Percentiles rank a stretch among this genome's conserved stretches.
Evolutionary conservation across 2,797 vertebrate genomes (phyloP).

Genomic region (Neosilurus mollespiculum): DNA sequence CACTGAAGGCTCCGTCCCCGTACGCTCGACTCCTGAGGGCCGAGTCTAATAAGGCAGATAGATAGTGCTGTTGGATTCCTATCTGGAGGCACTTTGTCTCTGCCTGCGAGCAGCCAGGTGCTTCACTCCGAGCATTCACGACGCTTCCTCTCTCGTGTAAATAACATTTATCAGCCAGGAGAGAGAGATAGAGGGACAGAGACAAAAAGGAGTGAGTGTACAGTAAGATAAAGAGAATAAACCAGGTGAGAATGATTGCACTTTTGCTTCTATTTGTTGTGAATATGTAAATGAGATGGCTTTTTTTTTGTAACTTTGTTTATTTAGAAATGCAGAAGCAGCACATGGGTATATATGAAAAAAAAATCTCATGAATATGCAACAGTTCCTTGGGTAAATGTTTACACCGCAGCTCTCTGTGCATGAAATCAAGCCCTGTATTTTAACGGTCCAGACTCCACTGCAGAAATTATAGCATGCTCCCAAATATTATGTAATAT

Average conservation of each 20-base stretch:
- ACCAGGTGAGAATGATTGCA: constrained; percentile 54
- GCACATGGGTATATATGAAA: background rate
- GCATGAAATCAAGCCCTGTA: background rate
- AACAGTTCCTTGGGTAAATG: background rate
- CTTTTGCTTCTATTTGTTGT: constrained; percentile 48
- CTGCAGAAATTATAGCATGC: background rate
- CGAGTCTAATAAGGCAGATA: constrained; percentile 83
- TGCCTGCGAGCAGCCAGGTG: constrained; percentile 77
- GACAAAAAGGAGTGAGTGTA: constrained; percentile 19
- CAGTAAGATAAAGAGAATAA: constrained; percentile 26
- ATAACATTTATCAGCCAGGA: constrained; percentile 78
- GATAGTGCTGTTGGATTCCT: constrained; percentile 82
- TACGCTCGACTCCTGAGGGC: constrained; percentile 75
- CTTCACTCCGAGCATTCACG: constrained; percentile 76
- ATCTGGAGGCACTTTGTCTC: constrained; percentile 78
- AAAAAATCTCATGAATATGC: constrained; percentile 5
- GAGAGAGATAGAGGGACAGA: constrained; percentile 56
- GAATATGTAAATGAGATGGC: constrained; percentile 44
- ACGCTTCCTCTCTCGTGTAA: constrained; percentile 77
- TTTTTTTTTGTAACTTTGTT: constrained; percentile 15
- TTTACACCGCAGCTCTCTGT: background rate
- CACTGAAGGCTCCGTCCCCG: constrained; percentile 68
- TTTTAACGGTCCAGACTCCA: background rate
- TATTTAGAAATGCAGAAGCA: constrained; percentile 34
- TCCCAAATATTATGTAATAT: background rate